These are phyloP conservation scores for Eilema depressum DNA, from an alignment of 2,888 invertebrate genomes.

Conservation along the genomic window DNA sequence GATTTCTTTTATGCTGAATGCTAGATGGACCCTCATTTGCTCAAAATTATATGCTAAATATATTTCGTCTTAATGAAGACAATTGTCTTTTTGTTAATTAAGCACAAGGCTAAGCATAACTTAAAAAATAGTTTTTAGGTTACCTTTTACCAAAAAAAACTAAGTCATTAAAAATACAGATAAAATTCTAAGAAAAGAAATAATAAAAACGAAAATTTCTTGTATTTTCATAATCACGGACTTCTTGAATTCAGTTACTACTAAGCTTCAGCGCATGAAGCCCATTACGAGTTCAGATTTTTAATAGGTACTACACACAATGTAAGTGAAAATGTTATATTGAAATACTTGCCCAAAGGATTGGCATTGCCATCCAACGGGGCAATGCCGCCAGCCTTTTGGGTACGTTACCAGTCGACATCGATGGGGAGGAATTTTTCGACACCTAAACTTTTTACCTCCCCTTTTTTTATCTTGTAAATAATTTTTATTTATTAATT, in stretches of 20 bases:
- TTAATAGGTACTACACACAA: background rate
- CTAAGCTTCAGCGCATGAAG: too few relatives aligned
- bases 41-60: background rate
- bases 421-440: too few relatives aligned
- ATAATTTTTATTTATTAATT: too few relatives aligned
- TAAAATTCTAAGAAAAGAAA: background rate
- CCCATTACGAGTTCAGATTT: background rate
- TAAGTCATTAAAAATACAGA: slow-evolving; percentile 1
- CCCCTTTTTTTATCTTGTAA: too few relatives aligned
- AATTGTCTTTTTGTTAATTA: slow-evolving; percentile 1
- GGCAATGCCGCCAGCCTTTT: too few relatives aligned
- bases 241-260: background rate
- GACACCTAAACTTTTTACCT: too few relatives aligned
- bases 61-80: slow-evolving; percentile 7
- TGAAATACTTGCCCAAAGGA: too few relatives aligned
- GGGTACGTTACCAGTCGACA: too few relatives aligned
- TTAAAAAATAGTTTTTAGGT: background rate
- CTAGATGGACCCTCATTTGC: background rate
- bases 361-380: too few relatives aligned
- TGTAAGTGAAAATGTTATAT: background rate
- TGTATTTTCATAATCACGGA: background rate
- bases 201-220: background rate
- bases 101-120: slow-evolving; percentile 8
- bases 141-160: slow-evolving; percentile 5
- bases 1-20: slow-evolving; percentile 8